Evolutionary conservation across 2,113 vertebrate genomes (phyloP).

Genomic region (Etheostoma cragini): DNA sequence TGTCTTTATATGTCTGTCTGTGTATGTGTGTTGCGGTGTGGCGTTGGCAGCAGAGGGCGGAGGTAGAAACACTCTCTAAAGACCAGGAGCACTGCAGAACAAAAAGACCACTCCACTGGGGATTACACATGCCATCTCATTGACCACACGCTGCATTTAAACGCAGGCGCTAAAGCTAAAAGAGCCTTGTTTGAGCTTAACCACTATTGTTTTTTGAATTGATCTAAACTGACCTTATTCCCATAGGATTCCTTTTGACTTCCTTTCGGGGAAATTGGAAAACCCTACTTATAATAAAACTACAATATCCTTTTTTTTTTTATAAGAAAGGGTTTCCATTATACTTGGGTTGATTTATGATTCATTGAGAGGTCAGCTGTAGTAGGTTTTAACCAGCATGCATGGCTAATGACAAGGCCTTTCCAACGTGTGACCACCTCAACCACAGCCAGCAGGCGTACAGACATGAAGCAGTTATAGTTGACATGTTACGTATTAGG

Average conservation of each 20-base stretch:
- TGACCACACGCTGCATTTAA: conserved; percentile 35
- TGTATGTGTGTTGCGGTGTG: neutral
- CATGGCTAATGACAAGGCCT: neutral
- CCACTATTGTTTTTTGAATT: conserved; percentile 22
- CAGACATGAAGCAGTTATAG: neutral
- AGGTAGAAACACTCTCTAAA: conserved; percentile 35
- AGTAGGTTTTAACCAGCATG: neutral
- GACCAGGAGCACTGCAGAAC: conserved; percentile 13
- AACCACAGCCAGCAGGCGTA: neutral
- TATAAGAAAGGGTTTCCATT: neutral
- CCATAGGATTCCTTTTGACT: conserved; percentile 23
- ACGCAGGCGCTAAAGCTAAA: conserved; percentile 11
- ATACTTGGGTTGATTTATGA: neutral
- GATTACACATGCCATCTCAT: conserved; percentile 30
- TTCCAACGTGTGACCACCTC: neutral
- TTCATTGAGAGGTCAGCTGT: too few species aligned
- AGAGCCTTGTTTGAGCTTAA: conserved; percentile 9
- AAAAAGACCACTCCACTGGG: conserved; percentile 25
- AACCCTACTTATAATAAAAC: conserved; percentile 2
- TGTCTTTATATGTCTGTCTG: conserved; percentile 28
- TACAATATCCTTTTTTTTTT: neutral
- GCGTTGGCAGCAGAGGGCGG: conserved; percentile 37
- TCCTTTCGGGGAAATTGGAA: neutral
- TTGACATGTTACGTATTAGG: neutral
- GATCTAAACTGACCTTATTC: conserved; percentile 10